A percentile compares a stretch with the other conserved stretches of the same genome.
These are phyloP conservation scores for Corythornis leucogaster DNA, from an alignment of 2,797 vertebrate genomes.

Conservation along the genomic window DNA sequence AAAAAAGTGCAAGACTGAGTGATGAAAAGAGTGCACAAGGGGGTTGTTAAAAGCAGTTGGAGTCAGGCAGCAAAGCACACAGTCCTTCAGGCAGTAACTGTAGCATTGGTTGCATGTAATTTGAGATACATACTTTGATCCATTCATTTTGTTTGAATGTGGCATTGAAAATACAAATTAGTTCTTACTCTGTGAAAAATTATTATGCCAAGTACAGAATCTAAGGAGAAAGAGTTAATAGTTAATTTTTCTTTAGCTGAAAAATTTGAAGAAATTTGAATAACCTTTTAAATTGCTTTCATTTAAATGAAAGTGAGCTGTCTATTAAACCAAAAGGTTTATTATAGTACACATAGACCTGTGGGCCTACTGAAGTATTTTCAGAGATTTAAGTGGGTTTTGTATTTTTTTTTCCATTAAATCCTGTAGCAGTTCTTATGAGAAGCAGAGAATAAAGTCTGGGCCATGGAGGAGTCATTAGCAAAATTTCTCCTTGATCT, in stretches of 20 bases:
- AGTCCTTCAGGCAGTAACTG: not conserved
- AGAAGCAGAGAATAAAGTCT: not conserved
- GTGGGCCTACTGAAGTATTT: not conserved
- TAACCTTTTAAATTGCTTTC: not conserved
- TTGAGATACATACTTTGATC: not conserved
- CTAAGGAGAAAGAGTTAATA: not conserved
- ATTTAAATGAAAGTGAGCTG: not conserved
- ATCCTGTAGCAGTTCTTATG: not conserved
- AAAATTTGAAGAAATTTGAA: not conserved
- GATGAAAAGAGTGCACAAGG: not conserved
- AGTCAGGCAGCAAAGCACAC: not conserved
- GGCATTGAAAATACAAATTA: not conserved
- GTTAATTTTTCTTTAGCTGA: not conserved
- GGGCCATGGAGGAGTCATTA: not conserved
- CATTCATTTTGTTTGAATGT: not conserved
- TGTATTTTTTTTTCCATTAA: not conserved
- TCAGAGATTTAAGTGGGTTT: not conserved
- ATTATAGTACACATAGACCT: not conserved
- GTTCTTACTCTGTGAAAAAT: not conserved
- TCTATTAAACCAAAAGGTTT: not conserved
- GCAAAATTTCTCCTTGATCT: not conserved
- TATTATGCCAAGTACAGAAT: not conserved
- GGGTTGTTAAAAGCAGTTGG: not conserved
- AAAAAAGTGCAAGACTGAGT: not conserved
- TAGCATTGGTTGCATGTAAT: not conserved